Evolutionary conservation across 2,797 vertebrate species (phyloP).

Genomic region (Petrocephalus sullivani): DNA sequence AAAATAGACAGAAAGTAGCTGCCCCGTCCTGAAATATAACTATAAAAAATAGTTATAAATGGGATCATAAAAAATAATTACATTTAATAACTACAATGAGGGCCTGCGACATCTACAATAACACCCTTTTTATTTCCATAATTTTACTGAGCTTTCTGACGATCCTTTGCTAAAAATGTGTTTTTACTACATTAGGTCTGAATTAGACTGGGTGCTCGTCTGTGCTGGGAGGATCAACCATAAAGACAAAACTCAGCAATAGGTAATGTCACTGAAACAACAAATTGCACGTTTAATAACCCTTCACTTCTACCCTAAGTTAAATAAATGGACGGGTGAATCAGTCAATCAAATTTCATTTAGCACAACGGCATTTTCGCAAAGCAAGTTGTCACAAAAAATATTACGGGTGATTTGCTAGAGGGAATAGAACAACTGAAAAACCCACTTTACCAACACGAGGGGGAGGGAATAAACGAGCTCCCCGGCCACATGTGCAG

Average conservation of each 20-base stretch:
- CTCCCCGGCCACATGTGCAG: background rate
- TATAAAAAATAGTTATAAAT: background rate
- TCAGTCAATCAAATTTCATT: constrained; percentile 8
- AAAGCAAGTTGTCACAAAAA: background rate
- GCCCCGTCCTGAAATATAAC: background rate
- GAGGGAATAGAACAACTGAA: background rate
- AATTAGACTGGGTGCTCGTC: background rate
- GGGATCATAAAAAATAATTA: background rate
- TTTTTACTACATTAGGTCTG: background rate
- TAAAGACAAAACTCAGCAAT: background rate
- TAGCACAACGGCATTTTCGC: background rate
- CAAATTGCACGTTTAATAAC: background rate
- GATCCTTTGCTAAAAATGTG: background rate
- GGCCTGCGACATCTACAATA: background rate
- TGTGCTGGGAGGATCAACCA: background rate
- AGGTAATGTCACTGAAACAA: background rate
- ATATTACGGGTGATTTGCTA: background rate
- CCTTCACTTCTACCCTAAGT: background rate
- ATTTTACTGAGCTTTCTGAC: background rate
- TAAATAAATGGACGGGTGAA: background rate
- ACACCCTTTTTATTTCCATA: background rate
- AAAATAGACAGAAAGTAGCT: background rate
- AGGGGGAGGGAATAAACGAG: background rate
- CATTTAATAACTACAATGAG: constrained; percentile 1
- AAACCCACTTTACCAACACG: background rate